These are phyloP conservation scores for Syritta pipiens DNA, from an alignment of 2,888 invertebrate genomes.

Conservation along the genomic window DNA sequence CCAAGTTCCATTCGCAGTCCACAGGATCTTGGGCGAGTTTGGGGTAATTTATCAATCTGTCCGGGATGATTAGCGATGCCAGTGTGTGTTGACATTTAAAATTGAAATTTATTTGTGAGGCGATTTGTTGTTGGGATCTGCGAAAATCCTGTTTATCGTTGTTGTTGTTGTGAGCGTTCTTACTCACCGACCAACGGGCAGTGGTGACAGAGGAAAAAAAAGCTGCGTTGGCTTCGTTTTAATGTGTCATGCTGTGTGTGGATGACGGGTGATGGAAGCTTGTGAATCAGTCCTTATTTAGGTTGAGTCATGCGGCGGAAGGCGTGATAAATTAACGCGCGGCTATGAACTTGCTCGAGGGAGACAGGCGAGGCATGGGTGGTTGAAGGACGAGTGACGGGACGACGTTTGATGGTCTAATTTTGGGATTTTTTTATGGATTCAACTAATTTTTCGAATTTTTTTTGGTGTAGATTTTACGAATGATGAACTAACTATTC, in stretches of 20 bases:
- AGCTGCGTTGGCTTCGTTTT: not conserved
- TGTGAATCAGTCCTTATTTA: constrained; percentile 22
- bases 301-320: not conserved
- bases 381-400: no score
- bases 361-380: no score
- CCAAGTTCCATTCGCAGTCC: no score
- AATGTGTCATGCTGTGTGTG: constrained; percentile 25
- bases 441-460: no score
- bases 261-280: constrained; percentile 6
- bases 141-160: not conserved
- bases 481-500: no score
- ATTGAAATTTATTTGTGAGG: constrained; percentile 66
- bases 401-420: no score
- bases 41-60: constrained; percentile 69
- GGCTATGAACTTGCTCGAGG: no score
- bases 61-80: constrained; percentile 68
- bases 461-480: no score
- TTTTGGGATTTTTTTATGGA: no score
- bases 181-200: not conserved
- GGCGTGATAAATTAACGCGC: constrained; percentile 1
- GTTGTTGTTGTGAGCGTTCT: not conserved
- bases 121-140: constrained; percentile 49
- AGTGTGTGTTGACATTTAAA: constrained; percentile 68
- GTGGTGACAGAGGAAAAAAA: not conserved
- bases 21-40: constrained; percentile 48